Conservation (phyloP, 2,888 invertebrate species). For the Bruchidius siliquastri region DNA sequence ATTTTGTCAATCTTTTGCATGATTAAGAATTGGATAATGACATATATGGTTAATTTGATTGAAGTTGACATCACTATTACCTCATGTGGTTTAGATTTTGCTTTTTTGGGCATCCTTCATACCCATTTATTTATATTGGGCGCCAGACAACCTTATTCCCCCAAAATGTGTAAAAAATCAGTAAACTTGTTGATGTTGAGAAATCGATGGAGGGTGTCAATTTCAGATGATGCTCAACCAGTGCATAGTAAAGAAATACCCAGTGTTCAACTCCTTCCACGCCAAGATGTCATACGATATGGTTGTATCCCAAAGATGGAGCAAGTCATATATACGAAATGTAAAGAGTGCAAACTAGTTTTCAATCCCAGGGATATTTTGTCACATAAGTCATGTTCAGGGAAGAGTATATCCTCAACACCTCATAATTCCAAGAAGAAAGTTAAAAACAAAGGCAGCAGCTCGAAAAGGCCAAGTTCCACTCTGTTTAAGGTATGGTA, state of each 20-base stretch:
- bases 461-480: constrained; percentile 29
- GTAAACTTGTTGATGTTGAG: no score
- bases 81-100: no score
- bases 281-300: constrained; percentile 39
- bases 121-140: no score
- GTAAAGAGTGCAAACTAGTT: constrained; percentile 36
- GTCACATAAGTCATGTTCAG: constrained; percentile 29
- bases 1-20: no score
- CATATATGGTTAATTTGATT: no score
- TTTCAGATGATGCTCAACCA: constrained; percentile 16
- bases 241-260: constrained; percentile 12
- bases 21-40: no score
- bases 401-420: constrained; percentile 23
- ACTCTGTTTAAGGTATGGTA: background rate
- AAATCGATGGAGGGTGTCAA: background rate
- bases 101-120: no score
- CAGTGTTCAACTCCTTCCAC: constrained; percentile 36
- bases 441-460: constrained; percentile 37
- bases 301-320: constrained; percentile 43
- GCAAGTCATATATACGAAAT: constrained; percentile 36
- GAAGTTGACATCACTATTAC: no score
- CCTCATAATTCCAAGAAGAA: constrained; percentile 35
- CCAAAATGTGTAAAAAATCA: no score
- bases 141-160: no score
- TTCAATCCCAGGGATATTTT: constrained; percentile 22